Percentiles rank a stretch among this genome's conserved stretches.
Evolutionary conservation across 2,888 invertebrate genomes (phyloP).

Genomic region (Tetheella fluctuosa): DNA sequence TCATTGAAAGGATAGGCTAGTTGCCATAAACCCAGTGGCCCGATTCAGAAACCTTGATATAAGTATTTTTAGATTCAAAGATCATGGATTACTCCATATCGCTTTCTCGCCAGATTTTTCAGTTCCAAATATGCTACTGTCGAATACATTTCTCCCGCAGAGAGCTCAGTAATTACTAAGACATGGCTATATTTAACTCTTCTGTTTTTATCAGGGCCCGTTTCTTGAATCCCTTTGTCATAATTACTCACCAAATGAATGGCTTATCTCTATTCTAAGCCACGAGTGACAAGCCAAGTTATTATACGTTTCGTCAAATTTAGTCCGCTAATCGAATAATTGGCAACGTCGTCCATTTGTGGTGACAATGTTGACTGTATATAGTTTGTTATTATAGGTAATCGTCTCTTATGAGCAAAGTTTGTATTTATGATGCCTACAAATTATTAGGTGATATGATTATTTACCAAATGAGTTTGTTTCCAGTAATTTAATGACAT

Average conservation of each 20-base stretch:
- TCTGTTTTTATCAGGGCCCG: no score
- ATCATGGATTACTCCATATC: neutral
- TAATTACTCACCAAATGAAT: neutral
- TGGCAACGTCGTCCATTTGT: neutral
- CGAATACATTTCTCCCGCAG: no score
- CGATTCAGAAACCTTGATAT: slow-evolving; percentile 1
- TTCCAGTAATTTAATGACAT: neutral
- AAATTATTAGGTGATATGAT: neutral
- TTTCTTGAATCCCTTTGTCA: neutral
- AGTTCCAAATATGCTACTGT: neutral
- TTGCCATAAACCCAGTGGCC: slow-evolving; percentile 16
- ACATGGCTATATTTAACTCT: no score
- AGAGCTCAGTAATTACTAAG: no score
- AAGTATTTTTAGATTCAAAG: slow-evolving; percentile 9
- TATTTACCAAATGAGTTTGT: neutral
- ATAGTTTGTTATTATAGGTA: neutral
- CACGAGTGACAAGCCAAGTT: slow-evolving; percentile 1
- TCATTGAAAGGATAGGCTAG: slow-evolving; percentile 25
- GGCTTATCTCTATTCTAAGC: neutral
- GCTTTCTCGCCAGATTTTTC: neutral
- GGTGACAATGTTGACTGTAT: neutral
- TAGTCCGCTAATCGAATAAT: neutral
- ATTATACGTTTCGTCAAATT: neutral
- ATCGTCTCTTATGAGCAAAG: neutral
- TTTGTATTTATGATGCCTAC: neutral